Evolutionary conservation across 1,140 invertebrate species (phyloP), one percentile per base, ranked within the genome.

Genomic region (Drosophila hydei): DNA sequence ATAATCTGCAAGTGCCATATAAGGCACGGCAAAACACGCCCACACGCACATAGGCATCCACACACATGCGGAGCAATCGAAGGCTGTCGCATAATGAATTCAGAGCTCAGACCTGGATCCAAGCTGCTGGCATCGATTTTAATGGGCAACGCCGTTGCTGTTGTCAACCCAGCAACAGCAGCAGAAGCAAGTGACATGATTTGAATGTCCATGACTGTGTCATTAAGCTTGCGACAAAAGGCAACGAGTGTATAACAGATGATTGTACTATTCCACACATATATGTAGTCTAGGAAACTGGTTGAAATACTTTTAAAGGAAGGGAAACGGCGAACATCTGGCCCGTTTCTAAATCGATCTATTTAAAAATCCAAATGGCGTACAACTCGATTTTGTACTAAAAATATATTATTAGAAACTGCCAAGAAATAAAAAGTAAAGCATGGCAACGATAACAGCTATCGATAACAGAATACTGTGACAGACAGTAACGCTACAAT

Each of bases 1-100:
- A 85, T 85, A 85, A 85, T 85, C 81, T 74, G 68, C 61, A 67
- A 60, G 43, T 62, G 74, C 47, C 59, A 63, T 56, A 84, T 40
- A 69, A 69, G 68, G 71, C 70, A 42, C 47, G 71, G 27, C 27
- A 54, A 43, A 60, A 71, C 25, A 62, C 30, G 45, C 50, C 58
- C 40, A 43, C 23, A 30, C 21, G 43, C 65, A 14, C 38, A 16
- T 21, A 36, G n/a, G n/a, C 9, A 40, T 42, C 33, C 33, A 54
- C 25, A 18, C 16, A 16, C 8, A 5, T 12, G 30, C 5, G 50
- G 59, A 50, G 61, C 47, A 75, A 75, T 77, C 62, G 63, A 72
- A 63, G 68, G 14, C 42, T 51, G 55, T 72, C 70, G 43, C 56
- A 71, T 67, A 78, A 76, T 76, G 68, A 78, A 72, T 76, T 75